These are phyloP conservation scores for Phorcus lineatus DNA, from an alignment of 2,888 invertebrate species.

Conservation along the genomic window DNA sequence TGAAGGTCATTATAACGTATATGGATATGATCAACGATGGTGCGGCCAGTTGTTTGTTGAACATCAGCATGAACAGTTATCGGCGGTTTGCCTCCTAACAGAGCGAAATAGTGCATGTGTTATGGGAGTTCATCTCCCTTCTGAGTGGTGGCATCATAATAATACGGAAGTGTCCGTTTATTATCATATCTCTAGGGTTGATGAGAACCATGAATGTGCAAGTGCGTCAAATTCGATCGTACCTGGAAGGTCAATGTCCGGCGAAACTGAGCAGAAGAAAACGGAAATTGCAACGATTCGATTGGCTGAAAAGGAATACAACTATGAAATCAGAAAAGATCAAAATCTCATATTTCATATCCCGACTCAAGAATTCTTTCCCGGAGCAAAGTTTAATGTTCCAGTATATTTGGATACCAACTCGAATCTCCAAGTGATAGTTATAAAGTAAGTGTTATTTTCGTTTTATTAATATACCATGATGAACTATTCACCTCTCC, in stretches of 20 bases:
- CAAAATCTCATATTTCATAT: conserved; percentile 89
- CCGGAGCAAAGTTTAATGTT: conserved; percentile 90
- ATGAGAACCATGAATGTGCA: conserved; percentile 67
- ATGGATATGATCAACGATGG: conserved; percentile 51
- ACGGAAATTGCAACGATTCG: conserved; percentile 54
- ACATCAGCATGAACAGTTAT: conserved; percentile 79
- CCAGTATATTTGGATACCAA: conserved; percentile 86
- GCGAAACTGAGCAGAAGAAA: conserved; percentile 37
- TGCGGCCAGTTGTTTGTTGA: conserved; percentile 73
- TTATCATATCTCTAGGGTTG: conserved; percentile 84
- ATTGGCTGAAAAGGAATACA: conserved; percentile 49
- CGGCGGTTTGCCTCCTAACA: conserved; percentile 94
- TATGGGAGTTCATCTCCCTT: conserved; percentile 90
- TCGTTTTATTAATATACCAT: neutral
- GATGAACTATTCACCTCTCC: neutral
- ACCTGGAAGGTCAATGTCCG: conserved; percentile 47
- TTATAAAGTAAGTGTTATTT: conserved; percentile 83
- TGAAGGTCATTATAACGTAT: conserved; percentile 36
- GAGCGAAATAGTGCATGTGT: conserved; percentile 91
- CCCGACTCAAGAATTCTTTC: conserved; percentile 91
- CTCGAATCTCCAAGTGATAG: conserved; percentile 82
- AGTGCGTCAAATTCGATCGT: conserved; percentile 66
- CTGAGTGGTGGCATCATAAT: conserved; percentile 86
- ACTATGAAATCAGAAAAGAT: conserved; percentile 88
- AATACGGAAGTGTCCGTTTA: conserved; percentile 83